These are phyloP conservation scores for Lasiurus borealis DNA, from an alignment of 2,113 vertebrate genomes.

Conservation along the genomic window DNA sequence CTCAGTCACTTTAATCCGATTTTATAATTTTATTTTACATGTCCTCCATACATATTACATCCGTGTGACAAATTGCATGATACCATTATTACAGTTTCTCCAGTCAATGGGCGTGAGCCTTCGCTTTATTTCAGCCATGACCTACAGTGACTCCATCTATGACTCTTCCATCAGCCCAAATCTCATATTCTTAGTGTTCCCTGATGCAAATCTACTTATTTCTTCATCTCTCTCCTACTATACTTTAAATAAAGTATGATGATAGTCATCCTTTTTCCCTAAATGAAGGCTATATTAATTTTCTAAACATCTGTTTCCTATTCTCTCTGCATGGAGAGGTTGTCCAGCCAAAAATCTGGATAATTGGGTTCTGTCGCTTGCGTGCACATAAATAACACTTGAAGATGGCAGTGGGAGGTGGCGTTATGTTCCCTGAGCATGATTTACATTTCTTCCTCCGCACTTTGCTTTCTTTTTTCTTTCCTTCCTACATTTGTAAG, in stretches of 20 bases:
- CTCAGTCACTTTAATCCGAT: not conserved
- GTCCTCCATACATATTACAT: not conserved
- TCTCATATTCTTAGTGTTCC: not conserved
- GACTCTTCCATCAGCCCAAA: not conserved
- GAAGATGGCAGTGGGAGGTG: not conserved
- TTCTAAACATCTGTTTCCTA: not conserved
- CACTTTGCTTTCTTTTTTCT: not conserved
- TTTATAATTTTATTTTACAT: not conserved
- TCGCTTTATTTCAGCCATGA: not conserved
- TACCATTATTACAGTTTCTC: not conserved
- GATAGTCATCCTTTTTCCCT: not conserved
- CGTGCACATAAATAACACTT: not conserved
- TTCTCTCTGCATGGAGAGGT: not conserved
- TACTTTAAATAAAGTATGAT: not conserved
- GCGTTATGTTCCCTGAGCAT: not conserved
- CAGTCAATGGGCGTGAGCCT: not conserved
- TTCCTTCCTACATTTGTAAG: not conserved
- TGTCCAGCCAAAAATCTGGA: not conserved
- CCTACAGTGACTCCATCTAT: not conserved
- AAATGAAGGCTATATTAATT: not conserved
- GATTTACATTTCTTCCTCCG: not conserved
- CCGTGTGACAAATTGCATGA: not conserved
- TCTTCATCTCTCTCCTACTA: not conserved
- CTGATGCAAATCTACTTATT: not conserved
- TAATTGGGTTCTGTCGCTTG: not conserved